Conservation (phyloP, 2,113 vertebrate genomes). For the Candoia aspera region DNA sequence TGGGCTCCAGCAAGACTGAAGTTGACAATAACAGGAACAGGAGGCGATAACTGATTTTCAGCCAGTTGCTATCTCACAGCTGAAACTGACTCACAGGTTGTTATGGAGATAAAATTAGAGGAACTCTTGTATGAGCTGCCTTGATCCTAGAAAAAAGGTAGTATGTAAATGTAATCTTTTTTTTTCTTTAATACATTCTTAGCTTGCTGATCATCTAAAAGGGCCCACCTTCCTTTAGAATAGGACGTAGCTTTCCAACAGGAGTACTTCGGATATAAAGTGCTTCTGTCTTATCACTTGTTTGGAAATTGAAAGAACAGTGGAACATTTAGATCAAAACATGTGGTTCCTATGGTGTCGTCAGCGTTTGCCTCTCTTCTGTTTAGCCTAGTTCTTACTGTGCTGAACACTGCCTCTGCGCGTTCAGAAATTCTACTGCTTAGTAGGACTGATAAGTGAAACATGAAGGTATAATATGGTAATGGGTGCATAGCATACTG, state of each 20-base stretch:
- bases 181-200: too few relatives aligned
- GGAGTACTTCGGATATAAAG: background rate
- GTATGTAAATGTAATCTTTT: background rate
- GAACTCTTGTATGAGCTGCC: background rate
- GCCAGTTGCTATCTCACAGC: background rate
- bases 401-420: background rate
- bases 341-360: background rate
- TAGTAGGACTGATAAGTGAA: background rate
- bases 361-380: accelerated
- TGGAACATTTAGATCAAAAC: background rate
- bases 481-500: background rate
- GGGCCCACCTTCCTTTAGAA: background rate
- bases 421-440: background rate
- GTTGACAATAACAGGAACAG: background rate
- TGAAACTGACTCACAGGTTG: background rate
- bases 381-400: background rate
- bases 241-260: background rate
- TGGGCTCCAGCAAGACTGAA: background rate
- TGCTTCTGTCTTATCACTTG: constrained; percentile 4
- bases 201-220: background rate
- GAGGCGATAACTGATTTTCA: background rate
- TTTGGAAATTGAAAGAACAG: background rate
- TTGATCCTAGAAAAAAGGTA: background rate
- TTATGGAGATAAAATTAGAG: background rate
- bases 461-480: background rate